These are phyloP conservation scores for Blastomussa wellsi DNA, from an alignment of 92 coral and sea anemone genomes.

Conservation along the genomic window DNA sequence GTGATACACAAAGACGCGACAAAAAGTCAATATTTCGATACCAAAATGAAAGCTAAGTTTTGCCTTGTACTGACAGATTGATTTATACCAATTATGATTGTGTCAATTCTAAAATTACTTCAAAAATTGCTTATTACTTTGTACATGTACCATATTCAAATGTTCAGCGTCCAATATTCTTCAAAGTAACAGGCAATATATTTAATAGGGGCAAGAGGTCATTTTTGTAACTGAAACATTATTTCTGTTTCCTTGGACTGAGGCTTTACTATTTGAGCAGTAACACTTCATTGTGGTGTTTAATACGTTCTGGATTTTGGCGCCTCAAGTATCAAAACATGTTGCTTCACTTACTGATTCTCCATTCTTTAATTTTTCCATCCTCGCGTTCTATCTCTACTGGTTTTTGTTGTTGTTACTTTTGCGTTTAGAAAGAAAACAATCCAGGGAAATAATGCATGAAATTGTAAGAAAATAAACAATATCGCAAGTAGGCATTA, in stretches of 20 bases:
- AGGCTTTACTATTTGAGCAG: background rate
- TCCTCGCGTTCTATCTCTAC: background rate
- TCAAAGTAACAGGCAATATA: background rate
- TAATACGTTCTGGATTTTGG: background rate
- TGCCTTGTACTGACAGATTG: background rate
- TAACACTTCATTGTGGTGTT: background rate
- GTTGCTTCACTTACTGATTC: background rate
- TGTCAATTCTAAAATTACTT: background rate
- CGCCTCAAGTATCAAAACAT: background rate
- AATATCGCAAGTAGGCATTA: background rate
- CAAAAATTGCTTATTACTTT: background rate
- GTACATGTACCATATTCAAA: background rate
- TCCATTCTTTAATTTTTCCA: background rate
- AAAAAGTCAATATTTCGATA: background rate
- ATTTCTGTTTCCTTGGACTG: background rate
- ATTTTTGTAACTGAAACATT: background rate
- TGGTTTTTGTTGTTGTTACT: background rate
- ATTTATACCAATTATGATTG: background rate
- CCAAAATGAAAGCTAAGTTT: background rate
- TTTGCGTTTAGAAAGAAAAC: background rate
- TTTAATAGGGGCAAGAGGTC: background rate
- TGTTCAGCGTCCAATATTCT: background rate
- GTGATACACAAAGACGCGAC: background rate
- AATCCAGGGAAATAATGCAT: background rate
- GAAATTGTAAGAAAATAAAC: background rate